Evolutionary conservation across 2,113 vertebrate species (phyloP).

Genomic region (Ursus arctos): DNA sequence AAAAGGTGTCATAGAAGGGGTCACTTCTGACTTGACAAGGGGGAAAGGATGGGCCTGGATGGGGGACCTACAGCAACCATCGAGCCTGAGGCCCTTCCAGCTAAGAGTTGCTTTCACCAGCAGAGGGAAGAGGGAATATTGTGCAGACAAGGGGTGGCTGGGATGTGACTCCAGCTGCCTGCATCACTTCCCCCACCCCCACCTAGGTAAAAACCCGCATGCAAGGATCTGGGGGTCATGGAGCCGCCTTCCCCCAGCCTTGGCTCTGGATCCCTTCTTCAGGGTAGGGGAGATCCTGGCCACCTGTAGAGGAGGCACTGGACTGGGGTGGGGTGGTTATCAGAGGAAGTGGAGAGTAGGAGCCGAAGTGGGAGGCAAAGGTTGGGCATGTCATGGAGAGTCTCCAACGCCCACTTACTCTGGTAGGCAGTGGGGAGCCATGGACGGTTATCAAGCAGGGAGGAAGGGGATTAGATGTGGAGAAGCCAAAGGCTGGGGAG

Average conservation of each 20-base stretch:
- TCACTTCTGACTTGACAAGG: neutral
- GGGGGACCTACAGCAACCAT: neutral
- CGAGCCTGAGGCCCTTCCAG: neutral
- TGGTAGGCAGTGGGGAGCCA: neutral
- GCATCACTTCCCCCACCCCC: neutral
- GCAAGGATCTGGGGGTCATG: neutral
- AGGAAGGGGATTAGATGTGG: constrained; percentile 20
- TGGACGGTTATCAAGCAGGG: neutral
- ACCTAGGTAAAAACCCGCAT: neutral
- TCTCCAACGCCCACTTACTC: neutral
- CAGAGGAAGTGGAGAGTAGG: neutral
- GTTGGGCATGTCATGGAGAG: neutral
- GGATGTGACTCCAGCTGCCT: neutral
- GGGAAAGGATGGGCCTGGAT: neutral
- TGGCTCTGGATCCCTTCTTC: neutral
- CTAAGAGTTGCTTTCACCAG: neutral
- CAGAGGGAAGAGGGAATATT: neutral
- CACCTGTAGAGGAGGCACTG: neutral
- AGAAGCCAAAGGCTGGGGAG: neutral
- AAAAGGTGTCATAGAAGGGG: neutral
- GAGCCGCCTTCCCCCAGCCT: neutral
- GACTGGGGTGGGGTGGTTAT: neutral
- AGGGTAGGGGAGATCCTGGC: neutral
- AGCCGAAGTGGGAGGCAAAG: neutral
- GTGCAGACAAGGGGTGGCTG: neutral